Evolutionary conservation across 2,797 vertebrate genomes (phyloP).

Genomic region (Menidia menidia): DNA sequence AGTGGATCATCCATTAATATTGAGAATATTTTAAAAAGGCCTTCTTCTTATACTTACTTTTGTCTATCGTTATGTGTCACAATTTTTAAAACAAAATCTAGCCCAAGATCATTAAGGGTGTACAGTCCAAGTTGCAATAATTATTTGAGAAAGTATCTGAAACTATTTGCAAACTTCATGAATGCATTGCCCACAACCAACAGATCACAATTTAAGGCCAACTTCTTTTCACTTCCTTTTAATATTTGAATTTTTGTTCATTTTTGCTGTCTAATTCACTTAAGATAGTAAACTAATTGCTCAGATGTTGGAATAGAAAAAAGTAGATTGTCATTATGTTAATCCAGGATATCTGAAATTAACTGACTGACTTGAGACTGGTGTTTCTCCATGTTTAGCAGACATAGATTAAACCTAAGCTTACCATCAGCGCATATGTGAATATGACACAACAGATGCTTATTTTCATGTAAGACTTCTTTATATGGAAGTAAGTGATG

Average conservation of each 20-base stretch:
- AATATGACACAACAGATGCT: not conserved
- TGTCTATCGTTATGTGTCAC: not conserved
- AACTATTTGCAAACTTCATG: not conserved
- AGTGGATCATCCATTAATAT: not conserved
- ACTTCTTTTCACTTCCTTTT: not conserved
- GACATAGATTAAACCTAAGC: not conserved
- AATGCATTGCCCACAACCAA: not conserved
- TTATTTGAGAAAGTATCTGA: not conserved
- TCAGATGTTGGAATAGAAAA: not conserved
- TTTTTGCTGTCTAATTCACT: not conserved
- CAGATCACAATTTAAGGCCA: not conserved
- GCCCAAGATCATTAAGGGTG: too few species aligned
- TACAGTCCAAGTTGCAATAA: too few species aligned
- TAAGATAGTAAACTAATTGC: not conserved
- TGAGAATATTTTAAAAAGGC: not conserved
- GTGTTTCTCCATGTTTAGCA: not conserved
- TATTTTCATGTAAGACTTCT: too few species aligned
- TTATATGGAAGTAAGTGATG: too few species aligned
- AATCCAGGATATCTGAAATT: not conserved
- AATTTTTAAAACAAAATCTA: not conserved
- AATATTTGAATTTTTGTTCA: not conserved
- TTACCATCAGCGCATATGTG: not conserved
- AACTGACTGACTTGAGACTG: not conserved
- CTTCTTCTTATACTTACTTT: too few species aligned
- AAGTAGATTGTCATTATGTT: not conserved